These are phyloP conservation scores for Eupithecia dodoneata DNA, from an alignment of 2,888 invertebrate species.

Conservation along the genomic window DNA sequence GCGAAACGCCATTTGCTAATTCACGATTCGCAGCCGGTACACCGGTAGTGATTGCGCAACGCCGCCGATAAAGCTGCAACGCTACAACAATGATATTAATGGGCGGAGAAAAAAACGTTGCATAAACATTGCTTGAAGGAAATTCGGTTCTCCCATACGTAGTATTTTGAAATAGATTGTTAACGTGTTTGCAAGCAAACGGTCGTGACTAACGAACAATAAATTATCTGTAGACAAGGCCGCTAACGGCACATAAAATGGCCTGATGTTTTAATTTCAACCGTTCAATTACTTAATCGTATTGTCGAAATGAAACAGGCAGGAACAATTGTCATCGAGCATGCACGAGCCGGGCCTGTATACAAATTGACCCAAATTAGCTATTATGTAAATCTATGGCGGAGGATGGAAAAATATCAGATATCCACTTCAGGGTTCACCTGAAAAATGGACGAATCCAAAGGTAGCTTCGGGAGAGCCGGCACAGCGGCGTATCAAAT, in stretches of 20 bases:
- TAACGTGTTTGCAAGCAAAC: conserved; percentile 9
- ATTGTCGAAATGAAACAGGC: conserved; percentile 27
- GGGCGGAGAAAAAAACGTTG: conserved; percentile 31
- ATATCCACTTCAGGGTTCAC: conserved; percentile 59
- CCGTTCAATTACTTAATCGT: conserved; percentile 38
- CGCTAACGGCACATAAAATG: conserved; percentile 19
- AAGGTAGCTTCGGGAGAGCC: conserved; percentile 51
- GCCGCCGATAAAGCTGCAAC: conserved; percentile 42
- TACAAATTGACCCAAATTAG: conserved; percentile 63
- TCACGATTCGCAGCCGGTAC: conserved; percentile 40
- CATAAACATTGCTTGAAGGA: conserved; percentile 38
- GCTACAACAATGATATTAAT: conserved; percentile 34
- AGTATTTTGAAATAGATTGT: conserved; percentile 22
- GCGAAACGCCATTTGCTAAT: conserved; percentile 41
- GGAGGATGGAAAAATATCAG: conserved; percentile 56
- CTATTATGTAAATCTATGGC: conserved; percentile 59
- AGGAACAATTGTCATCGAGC: conserved; percentile 40
- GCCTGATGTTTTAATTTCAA: conserved; percentile 31
- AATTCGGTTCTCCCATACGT: conserved; percentile 30
- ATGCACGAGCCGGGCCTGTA: conserved; percentile 47
- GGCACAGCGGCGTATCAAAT: conserved; percentile 71
- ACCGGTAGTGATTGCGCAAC: conserved; percentile 42
- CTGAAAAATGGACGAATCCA: conserved; percentile 68
- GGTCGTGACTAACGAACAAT: conserved; percentile 24
- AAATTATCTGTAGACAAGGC: conserved; percentile 24